Percentiles rank a stretch among this genome's conserved stretches.
Evolutionary conservation across 2,113 vertebrate genomes (phyloP).

Genomic region (Loxodonta africana): DNA sequence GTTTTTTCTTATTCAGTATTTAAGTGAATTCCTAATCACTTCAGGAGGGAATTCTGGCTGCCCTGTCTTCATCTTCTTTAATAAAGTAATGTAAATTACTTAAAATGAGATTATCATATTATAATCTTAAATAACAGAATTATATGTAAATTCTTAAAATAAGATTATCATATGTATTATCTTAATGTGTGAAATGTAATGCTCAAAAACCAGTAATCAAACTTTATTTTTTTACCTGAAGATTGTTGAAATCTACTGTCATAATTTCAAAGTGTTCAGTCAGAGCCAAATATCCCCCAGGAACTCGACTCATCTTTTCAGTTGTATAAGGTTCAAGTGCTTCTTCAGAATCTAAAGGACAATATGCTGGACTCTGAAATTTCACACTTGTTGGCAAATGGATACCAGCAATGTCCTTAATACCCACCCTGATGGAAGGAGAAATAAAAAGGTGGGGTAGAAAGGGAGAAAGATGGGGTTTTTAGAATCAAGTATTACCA

Average conservation of each 20-base stretch:
- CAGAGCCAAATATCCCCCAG: conserved; percentile 93
- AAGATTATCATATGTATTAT: neutral
- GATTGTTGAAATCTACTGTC: conserved; percentile 95
- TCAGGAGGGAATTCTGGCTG: neutral
- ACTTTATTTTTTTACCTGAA: conserved; percentile 89
- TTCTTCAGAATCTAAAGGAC: conserved; percentile 90
- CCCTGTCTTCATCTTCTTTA: conserved; percentile 14
- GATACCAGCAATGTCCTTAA: conserved; percentile 91
- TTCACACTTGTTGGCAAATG: conserved; percentile 88
- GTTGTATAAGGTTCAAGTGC: conserved; percentile 97
- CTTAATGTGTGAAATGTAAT: neutral
- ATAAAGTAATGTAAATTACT: neutral
- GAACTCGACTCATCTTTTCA: conserved; percentile 94
- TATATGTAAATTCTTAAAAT: conserved; percentile 1
- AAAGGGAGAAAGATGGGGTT: neutral
- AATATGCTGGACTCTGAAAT: conserved; percentile 92
- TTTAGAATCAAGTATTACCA: conserved; percentile 43
- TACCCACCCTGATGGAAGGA: conserved; percentile 88
- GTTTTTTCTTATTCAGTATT: neutral
- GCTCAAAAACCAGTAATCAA: neutral
- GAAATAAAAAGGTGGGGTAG: neutral
- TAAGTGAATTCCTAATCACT: conserved; percentile 12
- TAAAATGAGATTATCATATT: conserved; percentile 4
- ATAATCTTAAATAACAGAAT: conserved; percentile 12
- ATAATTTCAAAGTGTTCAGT: conserved; percentile 94